Conservation (phyloP, 1,140 invertebrate species). For the Eurosta solidaginis region DNA sequence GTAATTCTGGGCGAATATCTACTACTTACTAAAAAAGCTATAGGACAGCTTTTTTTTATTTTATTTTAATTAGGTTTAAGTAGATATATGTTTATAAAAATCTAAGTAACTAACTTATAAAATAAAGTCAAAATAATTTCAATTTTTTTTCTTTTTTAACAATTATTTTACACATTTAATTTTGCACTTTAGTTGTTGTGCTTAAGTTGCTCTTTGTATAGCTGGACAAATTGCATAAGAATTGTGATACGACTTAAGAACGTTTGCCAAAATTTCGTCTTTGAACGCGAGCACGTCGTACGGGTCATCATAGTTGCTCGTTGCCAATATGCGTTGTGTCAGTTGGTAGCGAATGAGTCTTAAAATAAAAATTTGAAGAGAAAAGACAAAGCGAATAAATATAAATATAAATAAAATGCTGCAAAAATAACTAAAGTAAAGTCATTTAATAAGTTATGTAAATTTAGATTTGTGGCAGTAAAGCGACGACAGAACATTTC, state of each 20-base stretch:
- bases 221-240: neutral
- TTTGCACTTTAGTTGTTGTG: neutral
- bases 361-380: neutral
- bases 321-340: conserved; percentile 59
- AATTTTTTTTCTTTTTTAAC: no score
- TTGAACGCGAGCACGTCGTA: neutral
- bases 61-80: neutral
- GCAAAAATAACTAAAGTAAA: conserved; percentile 13
- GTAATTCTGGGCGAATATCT: no score
- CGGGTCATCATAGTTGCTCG: conserved; percentile 57
- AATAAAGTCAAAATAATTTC: neutral
- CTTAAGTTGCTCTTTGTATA: neutral
- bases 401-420: neutral
- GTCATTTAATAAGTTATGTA: no score
- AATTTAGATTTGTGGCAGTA: no score
- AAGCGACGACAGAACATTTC: no score
- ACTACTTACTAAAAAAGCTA: neutral
- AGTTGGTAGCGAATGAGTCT: conserved; percentile 59
- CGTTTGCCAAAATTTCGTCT: conserved; percentile 21
- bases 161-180: no score
- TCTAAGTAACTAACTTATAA: neutral
- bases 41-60: neutral
- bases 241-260: neutral
- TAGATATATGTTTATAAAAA: neutral
- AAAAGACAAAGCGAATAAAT: neutral